Percentiles rank a stretch among this genome's conserved stretches.
Evolutionary conservation across 2,888 invertebrate genomes (phyloP).

Genomic region (Netelia fuscicornis): DNA sequence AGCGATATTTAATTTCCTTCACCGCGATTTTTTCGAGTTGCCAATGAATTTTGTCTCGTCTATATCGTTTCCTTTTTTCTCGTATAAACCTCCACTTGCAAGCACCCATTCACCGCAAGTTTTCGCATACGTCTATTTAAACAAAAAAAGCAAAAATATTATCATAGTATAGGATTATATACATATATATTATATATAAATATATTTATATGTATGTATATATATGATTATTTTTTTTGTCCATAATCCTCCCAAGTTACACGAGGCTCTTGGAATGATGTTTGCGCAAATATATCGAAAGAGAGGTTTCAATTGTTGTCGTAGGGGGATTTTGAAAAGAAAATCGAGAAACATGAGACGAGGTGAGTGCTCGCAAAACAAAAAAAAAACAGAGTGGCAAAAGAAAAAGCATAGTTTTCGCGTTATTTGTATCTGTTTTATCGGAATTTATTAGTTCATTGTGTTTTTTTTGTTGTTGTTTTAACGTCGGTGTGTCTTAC

Average conservation of each 20-base stretch:
- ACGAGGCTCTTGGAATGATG: constrained; percentile 69
- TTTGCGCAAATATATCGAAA: constrained; percentile 65
- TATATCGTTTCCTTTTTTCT: constrained; percentile 30
- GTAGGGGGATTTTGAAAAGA: constrained; percentile 10
- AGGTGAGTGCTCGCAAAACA: constrained; percentile 43
- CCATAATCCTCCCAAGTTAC: constrained; percentile 61
- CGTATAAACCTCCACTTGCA: constrained; percentile 30
- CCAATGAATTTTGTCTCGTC: constrained; percentile 38
- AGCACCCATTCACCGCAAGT: constrained; percentile 54
- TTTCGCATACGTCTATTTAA: constrained; percentile 24
- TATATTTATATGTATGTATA: constrained; percentile 27
- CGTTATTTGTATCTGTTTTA: background rate
- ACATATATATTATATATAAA: constrained; percentile 9
- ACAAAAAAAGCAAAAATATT: background rate
- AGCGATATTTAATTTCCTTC: constrained; percentile 20
- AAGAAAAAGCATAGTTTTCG: constrained; percentile 5
- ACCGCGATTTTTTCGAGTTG: background rate
- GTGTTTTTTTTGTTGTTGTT: background rate
- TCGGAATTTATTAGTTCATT: constrained; percentile 3
- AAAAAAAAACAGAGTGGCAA: constrained; percentile 9
- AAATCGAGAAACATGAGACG: constrained; percentile 50
- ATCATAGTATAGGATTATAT: constrained; percentile 18
- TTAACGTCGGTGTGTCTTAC: constrained; percentile 22
- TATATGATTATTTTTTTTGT: constrained; percentile 22
- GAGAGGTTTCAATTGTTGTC: constrained; percentile 54